A percentile compares a stretch with the other conserved stretches of the same genome.
These are phyloP conservation scores for Rhabdophis nuchalis DNA, from an alignment of 2,797 vertebrate genomes.

Conservation along the genomic window DNA sequence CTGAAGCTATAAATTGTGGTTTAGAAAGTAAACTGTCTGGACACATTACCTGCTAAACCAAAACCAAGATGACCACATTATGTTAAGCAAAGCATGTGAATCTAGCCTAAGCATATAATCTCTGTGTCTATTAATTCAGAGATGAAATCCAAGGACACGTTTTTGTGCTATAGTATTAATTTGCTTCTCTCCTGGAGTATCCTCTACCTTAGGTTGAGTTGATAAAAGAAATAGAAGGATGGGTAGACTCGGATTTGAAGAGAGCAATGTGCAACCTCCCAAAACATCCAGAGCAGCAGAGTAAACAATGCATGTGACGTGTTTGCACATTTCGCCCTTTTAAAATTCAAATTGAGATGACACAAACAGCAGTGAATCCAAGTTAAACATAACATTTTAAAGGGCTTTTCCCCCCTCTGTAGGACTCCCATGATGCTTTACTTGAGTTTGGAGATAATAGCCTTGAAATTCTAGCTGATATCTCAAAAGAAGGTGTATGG, in stretches of 20 bases:
- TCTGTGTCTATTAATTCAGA: not conserved
- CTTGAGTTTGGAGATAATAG: slow-evolving; percentile 93
- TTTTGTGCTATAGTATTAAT: not conserved
- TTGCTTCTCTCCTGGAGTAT: not conserved
- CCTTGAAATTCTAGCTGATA: slow-evolving; percentile 88
- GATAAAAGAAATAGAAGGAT: not conserved
- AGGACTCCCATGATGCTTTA: slow-evolving; percentile 90
- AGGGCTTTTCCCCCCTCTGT: slow-evolving; percentile 3
- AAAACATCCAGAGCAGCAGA: not conserved
- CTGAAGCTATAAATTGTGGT: not conserved
- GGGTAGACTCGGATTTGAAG: not conserved
- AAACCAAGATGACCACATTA: not conserved
- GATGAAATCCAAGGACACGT: not conserved
- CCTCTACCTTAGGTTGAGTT: not conserved
- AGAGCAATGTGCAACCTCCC: not conserved
- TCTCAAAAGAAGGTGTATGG: slow-evolving; percentile 93
- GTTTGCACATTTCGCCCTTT: not conserved
- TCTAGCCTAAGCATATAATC: not conserved
- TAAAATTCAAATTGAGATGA: not conserved
- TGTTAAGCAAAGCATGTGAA: not conserved
- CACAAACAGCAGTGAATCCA: not conserved
- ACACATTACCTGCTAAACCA: not conserved
- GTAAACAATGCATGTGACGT: not conserved
- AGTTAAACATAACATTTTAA: not conserved
- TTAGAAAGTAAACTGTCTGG: not conserved